Evolutionary conservation across 2,113 vertebrate genomes (phyloP), one percentile per base, ranked within the genome.

Genomic region (Fulica atra): DNA sequence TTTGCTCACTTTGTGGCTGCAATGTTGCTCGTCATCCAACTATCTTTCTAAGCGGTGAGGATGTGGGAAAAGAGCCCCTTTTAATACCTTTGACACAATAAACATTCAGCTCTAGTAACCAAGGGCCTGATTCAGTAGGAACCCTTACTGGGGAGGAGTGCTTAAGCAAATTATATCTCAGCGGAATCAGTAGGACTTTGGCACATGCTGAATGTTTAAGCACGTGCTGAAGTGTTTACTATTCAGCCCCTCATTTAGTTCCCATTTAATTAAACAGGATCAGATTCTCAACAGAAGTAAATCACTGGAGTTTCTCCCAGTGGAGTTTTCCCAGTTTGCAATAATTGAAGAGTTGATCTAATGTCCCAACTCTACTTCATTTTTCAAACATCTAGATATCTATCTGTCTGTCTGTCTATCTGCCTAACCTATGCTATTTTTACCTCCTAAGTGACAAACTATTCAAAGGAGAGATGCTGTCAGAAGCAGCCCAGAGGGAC

Each of bases 191-290:
- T 92, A 81, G 92, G 90, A 79, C 95, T 92, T 92, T 78, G 80
- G 89, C 94, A 92, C 80, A 88, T 78, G 82, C 93, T 91, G 90
- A 76, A 96, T 86, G 90, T 93, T 93, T 90, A 85, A 94, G 96
- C 90, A 86, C 16, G 28, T 96, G 93, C 95, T 94, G 88, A 93
- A 97, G 80, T 90, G 96, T 95, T 96, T 92, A 95, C 93, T 95
- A 90, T 93, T 88, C 93, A 94, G 72, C 31, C 82, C 70, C 65
- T 93, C 86, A 79, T 93, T 95, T 93, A 92, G 69, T 36, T 92
- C 83, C 86, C 78, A 81, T 96, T 96, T 97, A 95, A 96, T 97
- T 97, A 96, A 95, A 86, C 92, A 87, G 57, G 93, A 91, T 88
- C 80, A 81, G 83, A 91, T 92, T 84, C 80, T 91, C 86, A 65